Conservation (phyloP, 2,113 vertebrate species). For the Litocranius walleri region DNA sequence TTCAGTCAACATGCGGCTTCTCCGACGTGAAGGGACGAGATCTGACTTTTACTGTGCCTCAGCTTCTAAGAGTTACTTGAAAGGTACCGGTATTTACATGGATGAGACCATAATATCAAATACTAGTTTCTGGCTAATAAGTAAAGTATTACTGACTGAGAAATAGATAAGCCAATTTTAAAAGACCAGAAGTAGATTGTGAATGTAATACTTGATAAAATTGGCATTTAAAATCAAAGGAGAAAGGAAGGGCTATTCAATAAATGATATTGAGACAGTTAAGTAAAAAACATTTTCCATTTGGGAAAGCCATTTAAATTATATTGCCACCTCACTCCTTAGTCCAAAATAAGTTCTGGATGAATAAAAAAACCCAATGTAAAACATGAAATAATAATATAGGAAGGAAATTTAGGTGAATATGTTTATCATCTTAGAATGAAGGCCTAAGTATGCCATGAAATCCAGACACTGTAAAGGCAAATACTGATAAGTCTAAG, state of each 20-base stretch:
- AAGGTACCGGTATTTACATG: neutral
- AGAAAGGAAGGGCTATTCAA: neutral
- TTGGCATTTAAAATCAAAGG: neutral
- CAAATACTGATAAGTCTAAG: neutral
- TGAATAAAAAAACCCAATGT: neutral
- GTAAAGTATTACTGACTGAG: neutral
- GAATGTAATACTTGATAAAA: constrained; percentile 10
- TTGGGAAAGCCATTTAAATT: neutral
- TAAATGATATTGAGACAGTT: neutral
- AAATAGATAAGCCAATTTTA: neutral
- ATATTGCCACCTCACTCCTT: neutral
- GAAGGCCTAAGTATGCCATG: neutral
- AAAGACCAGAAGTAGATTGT: neutral
- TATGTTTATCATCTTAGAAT: neutral
- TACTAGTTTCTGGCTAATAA: neutral
- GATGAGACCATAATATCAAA: neutral
- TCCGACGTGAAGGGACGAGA: neutral
- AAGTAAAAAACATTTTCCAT: neutral
- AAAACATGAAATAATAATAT: neutral
- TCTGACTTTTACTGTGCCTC: neutral
- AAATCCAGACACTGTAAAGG: neutral
- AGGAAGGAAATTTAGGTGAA: neutral
- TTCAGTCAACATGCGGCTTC: neutral
- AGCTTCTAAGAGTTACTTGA: neutral
- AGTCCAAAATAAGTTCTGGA: constrained; percentile 7